phyloP scores from a whole-genome alignment of 1,140 invertebrate genomes.

The Megathymus violae region DNA sequence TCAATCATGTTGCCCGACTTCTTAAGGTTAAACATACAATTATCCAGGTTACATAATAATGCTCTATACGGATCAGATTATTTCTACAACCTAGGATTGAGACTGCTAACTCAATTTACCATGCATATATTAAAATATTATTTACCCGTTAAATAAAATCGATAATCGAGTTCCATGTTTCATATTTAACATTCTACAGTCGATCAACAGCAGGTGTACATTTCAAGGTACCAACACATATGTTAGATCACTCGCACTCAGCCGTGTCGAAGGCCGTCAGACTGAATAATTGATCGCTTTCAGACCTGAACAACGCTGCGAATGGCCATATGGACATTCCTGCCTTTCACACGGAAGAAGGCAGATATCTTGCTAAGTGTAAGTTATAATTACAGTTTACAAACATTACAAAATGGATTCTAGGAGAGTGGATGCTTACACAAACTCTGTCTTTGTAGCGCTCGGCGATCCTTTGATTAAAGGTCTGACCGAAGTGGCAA shows the following conservation, averaged over 20 bases:
- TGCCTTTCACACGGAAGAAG: conserved; percentile 91
- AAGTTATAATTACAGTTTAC: conserved; percentile 73
- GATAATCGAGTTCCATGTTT: conserved; percentile 18
- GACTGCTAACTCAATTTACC: too few species aligned
- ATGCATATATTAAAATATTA: too few species aligned
- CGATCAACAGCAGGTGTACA: conserved; percentile 46
- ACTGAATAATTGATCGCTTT: conserved; percentile 77
- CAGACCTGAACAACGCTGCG: conserved; percentile 79
- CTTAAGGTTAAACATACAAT: too few species aligned
- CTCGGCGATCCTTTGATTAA: conserved; percentile 94
- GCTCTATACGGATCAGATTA: too few species aligned
- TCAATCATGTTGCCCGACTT: too few species aligned
- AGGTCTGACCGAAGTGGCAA: conserved; percentile 93
- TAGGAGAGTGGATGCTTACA: conserved; percentile 50
- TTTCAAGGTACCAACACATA: conserved; percentile 52
- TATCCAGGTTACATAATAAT: too few species aligned
- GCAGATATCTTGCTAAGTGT: conserved; percentile 92
- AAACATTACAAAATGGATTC: conserved; percentile 41
- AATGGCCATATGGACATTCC: conserved; percentile 87
- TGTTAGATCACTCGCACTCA: conserved; percentile 41
- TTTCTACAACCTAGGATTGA: too few species aligned
- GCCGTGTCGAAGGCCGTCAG: conserved; percentile 57
- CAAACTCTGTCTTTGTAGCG: conserved; percentile 85
- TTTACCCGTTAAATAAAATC: too few species aligned
- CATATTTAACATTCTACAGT: conserved; percentile 25